Evolutionary conservation across 2,888 invertebrate species (phyloP).

Genomic region (Craniophora ligustri): DNA sequence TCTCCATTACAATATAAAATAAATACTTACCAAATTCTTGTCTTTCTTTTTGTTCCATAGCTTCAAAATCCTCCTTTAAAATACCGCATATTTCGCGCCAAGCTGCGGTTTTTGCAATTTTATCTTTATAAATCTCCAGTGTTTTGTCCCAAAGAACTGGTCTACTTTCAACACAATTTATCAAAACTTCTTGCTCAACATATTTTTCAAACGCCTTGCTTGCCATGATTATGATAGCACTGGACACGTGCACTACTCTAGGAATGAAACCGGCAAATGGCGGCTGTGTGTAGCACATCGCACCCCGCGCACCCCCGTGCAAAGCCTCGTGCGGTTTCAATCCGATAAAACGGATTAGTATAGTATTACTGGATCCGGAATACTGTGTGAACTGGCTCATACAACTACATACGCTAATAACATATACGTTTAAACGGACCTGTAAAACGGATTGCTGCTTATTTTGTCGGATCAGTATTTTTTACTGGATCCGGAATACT

Average conservation of each 20-base stretch:
- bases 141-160: constrained; percentile 21
- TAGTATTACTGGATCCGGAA: no score
- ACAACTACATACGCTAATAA: constrained; percentile 30
- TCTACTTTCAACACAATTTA: constrained; percentile 17
- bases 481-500: constrained; percentile 35
- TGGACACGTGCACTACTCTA: constrained; percentile 16
- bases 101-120: constrained; percentile 11
- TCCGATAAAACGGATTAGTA: no score
- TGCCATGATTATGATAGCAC: constrained; percentile 19
- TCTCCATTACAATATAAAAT: neutral
- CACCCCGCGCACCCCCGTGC: no score
- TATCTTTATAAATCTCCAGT: no score
- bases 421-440: constrained; percentile 42
- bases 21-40: constrained; percentile 11
- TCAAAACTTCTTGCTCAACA: constrained; percentile 25
- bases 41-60: constrained; percentile 18
- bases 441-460: constrained; percentile 45
- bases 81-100: constrained; percentile 28
- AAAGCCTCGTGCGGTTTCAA: no score
- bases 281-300: no score
- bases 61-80: constrained; percentile 22
- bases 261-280: constrained; percentile 4
- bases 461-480: constrained; percentile 37
- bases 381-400: constrained; percentile 13
- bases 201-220: constrained; percentile 30